A percentile compares a stretch with the other conserved stretches of the same genome.
phyloP scores from a whole-genome alignment of 2,113 vertebrate species.

The Tachycineta bicolor region DNA sequence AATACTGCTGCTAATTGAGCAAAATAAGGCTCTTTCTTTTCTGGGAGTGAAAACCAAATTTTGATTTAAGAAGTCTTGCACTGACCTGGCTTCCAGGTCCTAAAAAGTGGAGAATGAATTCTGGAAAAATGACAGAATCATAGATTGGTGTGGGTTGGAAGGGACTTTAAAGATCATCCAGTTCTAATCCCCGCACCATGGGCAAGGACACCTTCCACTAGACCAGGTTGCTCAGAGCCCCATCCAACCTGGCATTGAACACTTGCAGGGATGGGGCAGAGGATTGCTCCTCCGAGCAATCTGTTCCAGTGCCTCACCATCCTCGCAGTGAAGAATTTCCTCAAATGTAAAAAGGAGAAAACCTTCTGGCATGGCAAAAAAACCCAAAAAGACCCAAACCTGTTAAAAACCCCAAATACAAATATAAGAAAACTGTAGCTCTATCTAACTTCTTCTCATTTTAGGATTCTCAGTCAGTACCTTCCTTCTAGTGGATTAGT shows the following conservation, averaged over 20 bases:
- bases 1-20: not conserved
- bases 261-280: not conserved
- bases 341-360: not conserved
- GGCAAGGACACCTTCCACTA: not conserved
- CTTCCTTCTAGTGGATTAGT: not conserved
- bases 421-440: not conserved
- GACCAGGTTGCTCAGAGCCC: not conserved
- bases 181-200: not conserved
- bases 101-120: not conserved
- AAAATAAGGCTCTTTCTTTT: not conserved
- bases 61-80: not conserved
- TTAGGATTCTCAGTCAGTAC: not conserved
- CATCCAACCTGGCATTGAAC: not conserved
- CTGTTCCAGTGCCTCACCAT: not conserved
- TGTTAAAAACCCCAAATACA: not conserved
- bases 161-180: not conserved
- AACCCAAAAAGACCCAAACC: not conserved
- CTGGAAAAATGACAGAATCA: not conserved
- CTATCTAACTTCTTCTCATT: not conserved
- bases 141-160: not conserved
- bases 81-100: not conserved
- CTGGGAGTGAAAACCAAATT: not conserved
- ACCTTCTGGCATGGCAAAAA: not conserved
- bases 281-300: not conserved
- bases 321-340: not conserved